A percentile compares a stretch with the other conserved stretches of the same genome.
Conservation (phyloP, 2,797 vertebrate genomes). For the Megalops cyprinoides region DNA sequence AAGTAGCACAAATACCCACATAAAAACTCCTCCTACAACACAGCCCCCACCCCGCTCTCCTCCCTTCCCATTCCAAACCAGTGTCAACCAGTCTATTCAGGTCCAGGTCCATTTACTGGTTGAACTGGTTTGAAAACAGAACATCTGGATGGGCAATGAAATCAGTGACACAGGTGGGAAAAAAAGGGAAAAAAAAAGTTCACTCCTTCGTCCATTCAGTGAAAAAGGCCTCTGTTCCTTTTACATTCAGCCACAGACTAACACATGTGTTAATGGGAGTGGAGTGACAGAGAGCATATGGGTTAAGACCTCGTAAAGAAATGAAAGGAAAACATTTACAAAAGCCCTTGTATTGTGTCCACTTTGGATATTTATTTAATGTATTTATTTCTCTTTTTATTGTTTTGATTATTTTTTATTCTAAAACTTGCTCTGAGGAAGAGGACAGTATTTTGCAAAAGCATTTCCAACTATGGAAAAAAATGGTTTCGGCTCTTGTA, state of each 20-base stretch:
- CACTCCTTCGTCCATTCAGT: not conserved
- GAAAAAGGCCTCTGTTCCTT: not conserved
- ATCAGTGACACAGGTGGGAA: not conserved
- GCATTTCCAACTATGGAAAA: not conserved
- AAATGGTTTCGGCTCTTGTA: conserved; percentile 26
- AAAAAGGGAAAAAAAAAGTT: not conserved
- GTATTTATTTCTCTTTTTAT: conserved; percentile 42
- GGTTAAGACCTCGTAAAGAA: not conserved
- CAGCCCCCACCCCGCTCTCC: no score
- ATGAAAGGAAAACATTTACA: conserved; percentile 45
- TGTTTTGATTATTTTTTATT: conserved; percentile 37
- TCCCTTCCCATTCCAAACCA: no score
- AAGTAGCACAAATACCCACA: no score
- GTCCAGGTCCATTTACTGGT: not conserved
- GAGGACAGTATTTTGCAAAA: conserved; percentile 17
- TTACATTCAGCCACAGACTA: not conserved
- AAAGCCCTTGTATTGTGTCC: conserved; percentile 72
- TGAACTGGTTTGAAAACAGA: not conserved
- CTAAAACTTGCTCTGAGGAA: conserved; percentile 20
- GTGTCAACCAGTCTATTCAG: not conserved
- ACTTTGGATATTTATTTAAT: conserved; percentile 69
- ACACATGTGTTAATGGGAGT: not conserved
- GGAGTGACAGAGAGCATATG: not conserved
- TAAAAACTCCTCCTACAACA: no score
- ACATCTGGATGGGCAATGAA: not conserved